Evolutionary conservation across 2,797 vertebrate genomes (phyloP).

Genomic region (Hemitrygon akajei): DNA sequence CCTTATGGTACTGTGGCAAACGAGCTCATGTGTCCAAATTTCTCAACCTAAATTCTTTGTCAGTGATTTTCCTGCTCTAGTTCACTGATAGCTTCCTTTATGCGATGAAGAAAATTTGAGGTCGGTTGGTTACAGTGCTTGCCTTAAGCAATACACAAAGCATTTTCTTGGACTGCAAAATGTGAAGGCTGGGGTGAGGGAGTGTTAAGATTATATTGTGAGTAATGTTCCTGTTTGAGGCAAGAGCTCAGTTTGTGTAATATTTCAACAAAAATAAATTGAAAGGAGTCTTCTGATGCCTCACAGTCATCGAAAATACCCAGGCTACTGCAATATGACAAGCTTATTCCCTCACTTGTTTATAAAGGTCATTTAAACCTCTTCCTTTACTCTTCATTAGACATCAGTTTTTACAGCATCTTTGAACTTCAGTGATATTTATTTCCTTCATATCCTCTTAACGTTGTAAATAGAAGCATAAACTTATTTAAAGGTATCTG

Average conservation of each 20-base stretch:
- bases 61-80: background rate
- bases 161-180: background rate
- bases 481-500: background rate
- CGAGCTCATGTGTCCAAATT: background rate
- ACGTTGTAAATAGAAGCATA: background rate
- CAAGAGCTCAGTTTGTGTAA: background rate
- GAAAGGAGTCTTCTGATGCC: background rate
- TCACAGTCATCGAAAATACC: no score
- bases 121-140: background rate
- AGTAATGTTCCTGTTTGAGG: background rate
- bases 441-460: background rate
- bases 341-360: background rate
- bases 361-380: background rate
- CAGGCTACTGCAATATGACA: background rate
- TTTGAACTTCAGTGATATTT: background rate
- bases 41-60: no score
- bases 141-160: background rate
- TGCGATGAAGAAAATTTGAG: background rate
- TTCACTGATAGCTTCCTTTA: background rate
- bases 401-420: background rate
- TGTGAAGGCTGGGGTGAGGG: background rate
- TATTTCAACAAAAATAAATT: background rate
- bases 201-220: background rate
- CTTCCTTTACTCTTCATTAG: background rate
- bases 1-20: background rate